Evolutionary conservation across 2,797 vertebrate genomes (phyloP).

Genomic region (Picus viridis): DNA sequence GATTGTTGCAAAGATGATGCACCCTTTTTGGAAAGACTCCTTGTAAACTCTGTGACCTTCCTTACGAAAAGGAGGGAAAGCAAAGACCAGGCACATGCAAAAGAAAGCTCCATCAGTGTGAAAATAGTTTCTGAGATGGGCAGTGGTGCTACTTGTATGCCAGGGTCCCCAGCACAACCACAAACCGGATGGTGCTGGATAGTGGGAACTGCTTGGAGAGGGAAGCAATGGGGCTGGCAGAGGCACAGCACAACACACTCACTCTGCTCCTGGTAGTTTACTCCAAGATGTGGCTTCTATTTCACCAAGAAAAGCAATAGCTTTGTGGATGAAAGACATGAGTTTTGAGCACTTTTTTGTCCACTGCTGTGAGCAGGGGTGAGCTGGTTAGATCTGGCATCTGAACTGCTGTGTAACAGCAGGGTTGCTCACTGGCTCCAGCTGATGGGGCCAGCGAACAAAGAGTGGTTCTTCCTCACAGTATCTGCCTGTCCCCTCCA

Average conservation of each 20-base stretch:
- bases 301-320: neutral
- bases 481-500: neutral
- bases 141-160: fast-evolving
- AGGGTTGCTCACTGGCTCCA: neutral
- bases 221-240: neutral
- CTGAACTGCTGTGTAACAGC: neutral
- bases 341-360: neutral
- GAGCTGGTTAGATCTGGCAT: neutral
- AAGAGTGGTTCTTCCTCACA: neutral
- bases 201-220: neutral
- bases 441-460: neutral
- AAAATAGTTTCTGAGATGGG: neutral
- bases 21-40: neutral
- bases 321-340: neutral
- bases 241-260: neutral
- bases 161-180: neutral
- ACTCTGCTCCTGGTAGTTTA: neutral
- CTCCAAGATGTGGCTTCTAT: neutral
- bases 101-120: neutral
- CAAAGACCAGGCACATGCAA: neutral
- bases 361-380: neutral
- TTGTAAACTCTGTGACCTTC: neutral
- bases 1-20: neutral
- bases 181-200: neutral
- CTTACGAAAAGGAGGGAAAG: neutral